Evolutionary conservation across 2,888 invertebrate genomes (phyloP), one percentile per base, ranked within the genome.

Genomic region (Euzophera pinguis): DNA sequence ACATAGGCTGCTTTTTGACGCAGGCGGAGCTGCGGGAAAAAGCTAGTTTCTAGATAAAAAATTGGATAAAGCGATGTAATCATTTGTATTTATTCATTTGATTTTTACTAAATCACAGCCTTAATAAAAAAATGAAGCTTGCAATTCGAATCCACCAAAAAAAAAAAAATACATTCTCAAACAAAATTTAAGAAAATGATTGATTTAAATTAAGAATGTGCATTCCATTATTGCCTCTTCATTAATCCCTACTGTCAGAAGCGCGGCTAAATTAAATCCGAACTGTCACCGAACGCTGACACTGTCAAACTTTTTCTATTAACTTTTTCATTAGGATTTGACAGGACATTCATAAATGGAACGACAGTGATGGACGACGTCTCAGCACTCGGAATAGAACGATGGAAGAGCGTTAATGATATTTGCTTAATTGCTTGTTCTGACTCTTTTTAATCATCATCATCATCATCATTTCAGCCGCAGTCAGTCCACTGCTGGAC

Each of bases 251-350:
- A 62, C 63, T 57, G 61, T 62, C 63, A 59, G 53, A 62, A 37
- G 57, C 60, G 63, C 61, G 53, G 54, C 64, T 75, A 75, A 83
- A 85, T 87, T 84, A 84, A 86, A 78, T 80, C 77, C 69, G 73
- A 80, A 77, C 78, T 83, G 86, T 84, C 86, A 80, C 69, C 61
- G 58, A 60, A 70, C 63, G 64, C 78, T 81, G 84, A 70, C 81
- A 73, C 69, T 77, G 83, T 84, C 82, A 77, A 87, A 88, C 75
- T 88, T 87, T 86, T 88, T 87, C 85, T 87, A 87, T 86, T 84
- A 88, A 85, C 79, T 87, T 84, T 84, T 81, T 80, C 86, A 84
- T 84, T 82, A 80, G 71, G 69, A 69, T 78, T 75, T 84, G 88
- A 86, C 84, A 81, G 85, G 75, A 81, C 82, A 81, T 85, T 84